These are phyloP conservation scores for Bradypus variegatus DNA, from an alignment of 2,797 vertebrate genomes.

Conservation along the genomic window DNA sequence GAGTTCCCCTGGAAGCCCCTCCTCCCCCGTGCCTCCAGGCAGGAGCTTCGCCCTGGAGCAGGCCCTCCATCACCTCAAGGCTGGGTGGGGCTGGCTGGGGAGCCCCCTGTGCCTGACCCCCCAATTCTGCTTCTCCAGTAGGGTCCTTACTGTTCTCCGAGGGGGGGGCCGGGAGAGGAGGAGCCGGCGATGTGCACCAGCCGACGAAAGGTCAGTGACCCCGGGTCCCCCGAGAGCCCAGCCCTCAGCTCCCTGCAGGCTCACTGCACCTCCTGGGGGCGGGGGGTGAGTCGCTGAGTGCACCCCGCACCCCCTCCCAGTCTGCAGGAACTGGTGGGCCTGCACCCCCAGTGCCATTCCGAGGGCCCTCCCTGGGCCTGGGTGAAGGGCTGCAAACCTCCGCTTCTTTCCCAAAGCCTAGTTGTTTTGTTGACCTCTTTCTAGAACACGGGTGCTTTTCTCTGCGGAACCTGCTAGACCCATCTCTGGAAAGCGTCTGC, in stretches of 20 bases:
- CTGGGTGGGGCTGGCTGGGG: slow-evolving; percentile 43
- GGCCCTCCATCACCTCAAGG: slow-evolving; percentile 16
- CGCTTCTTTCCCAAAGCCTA: neutral
- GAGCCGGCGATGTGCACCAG: slow-evolving; percentile 71
- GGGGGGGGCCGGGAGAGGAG: slow-evolving; percentile 73
- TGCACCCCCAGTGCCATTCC: neutral
- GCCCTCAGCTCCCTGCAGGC: neutral
- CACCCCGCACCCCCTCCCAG: neutral
- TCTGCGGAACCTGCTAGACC: neutral
- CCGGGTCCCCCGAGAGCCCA: neutral
- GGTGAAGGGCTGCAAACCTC: neutral
- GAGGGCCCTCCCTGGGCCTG: neutral
- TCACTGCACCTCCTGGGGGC: neutral
- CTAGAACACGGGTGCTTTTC: neutral
- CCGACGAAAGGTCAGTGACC: slow-evolving; percentile 71
- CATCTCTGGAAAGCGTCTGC: neutral
- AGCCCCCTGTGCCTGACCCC: slow-evolving; percentile 61
- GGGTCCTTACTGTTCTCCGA: slow-evolving; percentile 74
- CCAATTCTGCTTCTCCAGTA: slow-evolving; percentile 73
- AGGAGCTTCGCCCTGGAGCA: neutral
- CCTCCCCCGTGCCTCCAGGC: neutral
- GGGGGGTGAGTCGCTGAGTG: neutral
- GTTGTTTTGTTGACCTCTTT: neutral
- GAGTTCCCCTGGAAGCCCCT: neutral
- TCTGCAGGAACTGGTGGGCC: neutral